A percentile compares a stretch with the other conserved stretches of the same genome.
Evolutionary conservation across 2,113 vertebrate species (phyloP).

Genomic region (Vulpes lagopus): DNA sequence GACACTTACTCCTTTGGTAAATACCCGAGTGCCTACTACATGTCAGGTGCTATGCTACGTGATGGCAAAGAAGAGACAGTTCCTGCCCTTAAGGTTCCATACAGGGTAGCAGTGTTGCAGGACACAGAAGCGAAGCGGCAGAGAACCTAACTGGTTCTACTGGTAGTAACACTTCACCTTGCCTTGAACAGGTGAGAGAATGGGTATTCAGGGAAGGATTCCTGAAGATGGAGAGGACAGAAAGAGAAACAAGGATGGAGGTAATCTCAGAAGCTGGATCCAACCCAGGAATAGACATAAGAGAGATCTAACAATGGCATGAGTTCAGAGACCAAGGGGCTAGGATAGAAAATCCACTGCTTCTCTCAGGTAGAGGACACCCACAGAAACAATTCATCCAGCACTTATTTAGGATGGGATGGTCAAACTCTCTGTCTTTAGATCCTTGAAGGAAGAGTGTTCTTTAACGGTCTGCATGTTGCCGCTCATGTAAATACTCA

Average conservation of each 20-base stretch:
- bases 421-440: neutral
- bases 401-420: neutral
- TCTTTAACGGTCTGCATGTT: neutral
- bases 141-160: neutral
- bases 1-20: neutral
- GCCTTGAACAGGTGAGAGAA: neutral
- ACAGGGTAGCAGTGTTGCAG: neutral
- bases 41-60: neutral
- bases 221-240: neutral
- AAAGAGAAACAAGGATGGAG: neutral
- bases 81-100: neutral
- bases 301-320: neutral
- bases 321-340: neutral
- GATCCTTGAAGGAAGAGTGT: neutral
- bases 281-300: neutral
- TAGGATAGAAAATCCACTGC: too few species aligned
- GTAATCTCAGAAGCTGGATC: neutral
- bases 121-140: neutral
- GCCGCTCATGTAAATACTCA: neutral
- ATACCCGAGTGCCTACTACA: fast-evolving
- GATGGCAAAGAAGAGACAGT: neutral
- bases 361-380: neutral
- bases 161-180: neutral
- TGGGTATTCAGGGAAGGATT: neutral
- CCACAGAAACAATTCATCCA: neutral